Evolutionary conservation across 2,888 invertebrate genomes (phyloP), one percentile per base, ranked within the genome.

Genomic region (Thyatira batis): DNA sequence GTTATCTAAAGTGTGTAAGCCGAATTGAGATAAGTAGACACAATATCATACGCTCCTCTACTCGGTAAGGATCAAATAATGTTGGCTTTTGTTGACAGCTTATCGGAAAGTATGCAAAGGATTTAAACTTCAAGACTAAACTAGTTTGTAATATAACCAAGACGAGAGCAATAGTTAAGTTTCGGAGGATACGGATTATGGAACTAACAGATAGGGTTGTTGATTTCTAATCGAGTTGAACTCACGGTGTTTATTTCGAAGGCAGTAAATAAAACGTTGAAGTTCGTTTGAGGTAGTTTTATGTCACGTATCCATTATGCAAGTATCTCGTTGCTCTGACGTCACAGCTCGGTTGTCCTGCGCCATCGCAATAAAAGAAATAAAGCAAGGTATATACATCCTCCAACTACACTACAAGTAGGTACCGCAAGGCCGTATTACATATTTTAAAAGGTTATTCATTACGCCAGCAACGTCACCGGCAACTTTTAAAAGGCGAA

Each of bases 331-430:
- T n/a, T 6, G 39, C 39, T 39, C 39, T 45, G 45, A 45, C 45
- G 20, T 25, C 45, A 25, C 45, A 45, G 25, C 23, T 20, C 25
- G 13, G 13, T 27, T n/a, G 20, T 48, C 10, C 20, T 48, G 10
- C 48, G 10, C 27, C 48, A 28, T 48, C 17, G 28, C 20, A 17
- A 48, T 48, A 20, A 46, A 46, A n/a, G 48, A 48, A 48, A 48
- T 48, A 27, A 48, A 20, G 20, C 48, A 48, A 27, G 48, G 48
- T 48, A 17, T 13, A 23, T 25, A 45, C 23, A 21, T 46, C 46
- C 23, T 23, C 25, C 8, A 27, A 39, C 39, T 13, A 33, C 13
- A 39, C 17, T 17, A 39, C 17, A 39, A 39, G 20, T 27, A 27
- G 20, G 8, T 45, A 20, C 46, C 13, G 13, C 11, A 23, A 25